A percentile compares a stretch with the other conserved stretches of the same genome.
Evolutionary conservation across 2,113 vertebrate genomes (phyloP).

Genomic region (Delphinus delphis): DNA sequence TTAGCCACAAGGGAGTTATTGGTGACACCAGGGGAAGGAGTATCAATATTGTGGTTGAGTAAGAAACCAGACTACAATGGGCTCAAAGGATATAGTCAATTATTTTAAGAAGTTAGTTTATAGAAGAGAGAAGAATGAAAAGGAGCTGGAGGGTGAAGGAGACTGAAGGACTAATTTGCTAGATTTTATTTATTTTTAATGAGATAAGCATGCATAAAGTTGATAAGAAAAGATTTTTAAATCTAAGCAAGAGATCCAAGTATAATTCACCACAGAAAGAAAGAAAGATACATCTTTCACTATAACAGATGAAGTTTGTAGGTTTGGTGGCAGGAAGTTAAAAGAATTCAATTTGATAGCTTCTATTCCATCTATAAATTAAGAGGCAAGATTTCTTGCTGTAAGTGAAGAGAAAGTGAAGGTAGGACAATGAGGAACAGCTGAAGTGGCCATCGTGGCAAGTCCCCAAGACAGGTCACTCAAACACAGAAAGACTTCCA

Average conservation of each 20-base stretch:
- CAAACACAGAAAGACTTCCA: slow-evolving; percentile 9
- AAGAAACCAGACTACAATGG: not conserved
- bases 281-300: not conserved
- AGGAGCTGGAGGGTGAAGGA: not conserved
- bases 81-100: not conserved
- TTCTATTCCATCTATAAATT: slow-evolving; percentile 3
- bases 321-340: not conserved
- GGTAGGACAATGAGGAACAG: not conserved
- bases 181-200: not conserved
- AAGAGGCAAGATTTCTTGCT: not conserved
- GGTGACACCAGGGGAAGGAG: not conserved
- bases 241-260: not conserved
- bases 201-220: not conserved
- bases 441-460: not conserved
- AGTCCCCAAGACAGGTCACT: not conserved
- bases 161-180: not conserved
- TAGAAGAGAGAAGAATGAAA: not conserved
- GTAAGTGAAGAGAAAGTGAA: not conserved
- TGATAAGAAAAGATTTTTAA: not conserved
- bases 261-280: not conserved
- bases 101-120: not conserved
- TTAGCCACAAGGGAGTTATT: not conserved
- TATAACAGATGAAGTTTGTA: not conserved
- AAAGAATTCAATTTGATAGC: not conserved
- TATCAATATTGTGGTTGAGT: not conserved